Evolutionary conservation across 1,140 invertebrate genomes (phyloP).

Genomic region (Diuraphis noxia): DNA sequence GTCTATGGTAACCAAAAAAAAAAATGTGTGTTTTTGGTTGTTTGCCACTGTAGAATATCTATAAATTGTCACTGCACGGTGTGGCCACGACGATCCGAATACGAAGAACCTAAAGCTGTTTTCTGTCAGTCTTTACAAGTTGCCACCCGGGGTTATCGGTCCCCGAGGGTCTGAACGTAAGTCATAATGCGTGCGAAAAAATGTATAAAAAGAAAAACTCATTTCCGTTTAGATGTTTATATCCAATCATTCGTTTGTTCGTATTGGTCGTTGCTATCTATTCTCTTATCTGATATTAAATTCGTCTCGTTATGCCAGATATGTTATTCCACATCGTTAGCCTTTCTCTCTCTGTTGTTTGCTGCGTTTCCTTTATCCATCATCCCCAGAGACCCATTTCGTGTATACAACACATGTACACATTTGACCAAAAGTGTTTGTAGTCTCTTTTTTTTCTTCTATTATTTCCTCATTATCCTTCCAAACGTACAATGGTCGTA

Average conservation of each 20-base stretch:
- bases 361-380: neutral
- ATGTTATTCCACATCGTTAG: neutral
- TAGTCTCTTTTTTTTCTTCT: neutral
- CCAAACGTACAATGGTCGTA: neutral
- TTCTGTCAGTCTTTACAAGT: neutral
- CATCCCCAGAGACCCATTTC: neutral
- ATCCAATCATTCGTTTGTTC: neutral
- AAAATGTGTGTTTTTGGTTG: neutral
- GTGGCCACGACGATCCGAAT: neutral
- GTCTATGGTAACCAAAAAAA: neutral
- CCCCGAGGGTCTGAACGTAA: neutral
- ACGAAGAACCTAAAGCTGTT: neutral
- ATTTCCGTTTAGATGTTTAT: conserved; percentile 8
- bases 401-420: neutral
- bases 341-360: too few species aligned
- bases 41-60: neutral
- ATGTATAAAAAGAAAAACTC: conserved; percentile 14
- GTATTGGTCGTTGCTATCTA: neutral
- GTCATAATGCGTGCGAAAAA: neutral
- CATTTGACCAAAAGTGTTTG: neutral
- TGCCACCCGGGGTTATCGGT: neutral
- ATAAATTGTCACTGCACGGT: neutral
- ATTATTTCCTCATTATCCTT: neutral
- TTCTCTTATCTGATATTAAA: neutral
- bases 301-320: neutral